Base-by-base conservation (phyloP, 2,888 invertebrate genomes). In the Steinernema hermaphroditum region DNA sequence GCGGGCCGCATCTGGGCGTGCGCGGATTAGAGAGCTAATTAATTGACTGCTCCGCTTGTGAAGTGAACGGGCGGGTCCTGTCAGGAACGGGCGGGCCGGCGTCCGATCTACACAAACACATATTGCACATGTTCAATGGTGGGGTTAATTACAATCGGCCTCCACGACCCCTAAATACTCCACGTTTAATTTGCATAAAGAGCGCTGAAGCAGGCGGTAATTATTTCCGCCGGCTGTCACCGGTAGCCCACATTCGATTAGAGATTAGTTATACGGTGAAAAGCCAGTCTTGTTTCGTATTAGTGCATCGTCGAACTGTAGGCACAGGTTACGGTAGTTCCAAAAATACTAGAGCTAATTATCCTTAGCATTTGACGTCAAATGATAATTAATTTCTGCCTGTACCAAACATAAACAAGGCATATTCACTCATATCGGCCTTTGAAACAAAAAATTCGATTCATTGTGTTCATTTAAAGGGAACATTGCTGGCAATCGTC, bases 11-110 rank as follows among this genome's bases (percentile, higher is more conserved):
- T 62, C 62, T 62, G 62, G 62, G 62, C 62, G 62, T 24, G 62
- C 62, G 9, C 62, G 62, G 62, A 62, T 62, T 62, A 62, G 62
- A 29, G 29, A 62, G 62, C 62, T 62, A 62, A 62, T 62, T 62
- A 62, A 62, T 62, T 62, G 62, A 62, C 62, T 62, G 62, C 62
- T 62, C 27, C 27, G 46, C 46, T 46, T 46, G 46, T 46, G 46
- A 46, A 46, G n/a, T 46, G 46, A 46, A 46, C 46, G 46, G 46
- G 46, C 62, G 29, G 62, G 29, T 32, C 24, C 54, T 24, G 27
- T 12, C 54, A 27, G 54, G 27, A 27, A 27, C 62, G 6, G 62
- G 62, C 14, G 14, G 62, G 9, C 62, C 29, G 27, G 27, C 22
- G 49, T n/a, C 12, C 19, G 19, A 27, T 22, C n/a, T 9, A 62